These are phyloP conservation scores for Gobionotothen gibberifrons DNA, from an alignment of 2,797 vertebrate genomes.

Conservation along the genomic window DNA sequence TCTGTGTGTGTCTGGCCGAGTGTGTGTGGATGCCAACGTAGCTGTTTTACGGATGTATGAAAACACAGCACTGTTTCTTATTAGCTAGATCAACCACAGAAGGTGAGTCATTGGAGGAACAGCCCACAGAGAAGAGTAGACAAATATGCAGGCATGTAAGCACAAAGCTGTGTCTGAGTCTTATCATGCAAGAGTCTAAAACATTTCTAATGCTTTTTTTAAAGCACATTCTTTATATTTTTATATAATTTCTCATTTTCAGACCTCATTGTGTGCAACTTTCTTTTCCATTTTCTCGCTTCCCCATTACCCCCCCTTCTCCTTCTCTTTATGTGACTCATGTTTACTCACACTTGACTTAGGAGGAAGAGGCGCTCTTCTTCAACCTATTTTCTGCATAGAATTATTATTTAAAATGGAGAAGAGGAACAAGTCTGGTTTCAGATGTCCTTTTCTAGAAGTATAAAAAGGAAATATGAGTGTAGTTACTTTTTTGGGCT, in stretches of 20 bases:
- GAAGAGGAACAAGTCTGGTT: conserved; percentile 14
- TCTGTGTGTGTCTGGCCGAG: conserved; percentile 17
- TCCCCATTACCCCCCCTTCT: conserved; percentile 11
- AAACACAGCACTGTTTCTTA: conserved; percentile 56
- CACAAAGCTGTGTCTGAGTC: conserved; percentile 12
- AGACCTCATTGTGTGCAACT: conserved; percentile 8
- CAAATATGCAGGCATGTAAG: conserved; percentile 22
- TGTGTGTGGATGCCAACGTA: conserved; percentile 43
- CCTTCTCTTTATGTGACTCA: conserved; percentile 54
- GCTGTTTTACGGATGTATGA: conserved; percentile 48
- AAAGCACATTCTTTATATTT: conserved; percentile 4
- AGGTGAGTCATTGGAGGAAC: conserved; percentile 66
- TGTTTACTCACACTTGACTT: conserved; percentile 60
- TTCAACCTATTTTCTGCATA: conserved; percentile 16
- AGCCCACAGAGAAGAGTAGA: conserved; percentile 4
- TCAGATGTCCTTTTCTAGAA: background rate
- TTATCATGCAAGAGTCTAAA: conserved; percentile 19
- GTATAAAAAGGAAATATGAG: conserved; percentile 19
- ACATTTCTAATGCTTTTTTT: conserved; percentile 11
- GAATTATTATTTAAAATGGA: background rate
- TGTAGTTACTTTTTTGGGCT: conserved; percentile 4
- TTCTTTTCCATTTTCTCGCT: conserved; percentile 30
- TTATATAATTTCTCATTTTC: conserved; percentile 6
- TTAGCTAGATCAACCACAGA: conserved; percentile 59
- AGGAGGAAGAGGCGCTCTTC: conserved; percentile 8